A percentile compares a stretch with the other conserved stretches of the same genome.
Evolutionary conservation across 2,888 invertebrate species (phyloP).

Genomic region (Acrobasis consociella): DNA sequence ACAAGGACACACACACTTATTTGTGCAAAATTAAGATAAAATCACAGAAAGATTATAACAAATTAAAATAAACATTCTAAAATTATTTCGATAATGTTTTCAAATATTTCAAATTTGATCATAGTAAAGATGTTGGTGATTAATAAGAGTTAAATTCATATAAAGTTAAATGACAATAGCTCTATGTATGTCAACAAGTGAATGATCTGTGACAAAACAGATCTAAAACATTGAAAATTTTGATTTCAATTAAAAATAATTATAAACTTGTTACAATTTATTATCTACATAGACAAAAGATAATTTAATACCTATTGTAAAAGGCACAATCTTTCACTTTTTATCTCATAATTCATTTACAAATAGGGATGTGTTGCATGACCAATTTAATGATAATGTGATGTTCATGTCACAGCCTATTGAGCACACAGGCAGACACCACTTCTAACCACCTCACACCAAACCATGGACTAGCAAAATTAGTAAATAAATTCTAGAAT

Average conservation of each 20-base stretch:
- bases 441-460: constrained; percentile 34
- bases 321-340: neutral
- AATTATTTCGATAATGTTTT: no score
- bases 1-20: neutral
- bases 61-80: no score
- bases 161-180: neutral
- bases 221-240: neutral
- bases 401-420: constrained; percentile 2
- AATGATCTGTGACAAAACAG: neutral
- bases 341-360: neutral
- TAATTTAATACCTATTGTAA: no score
- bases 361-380: neutral
- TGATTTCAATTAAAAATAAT: no score
- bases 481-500: constrained; percentile 30
- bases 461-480: neutral
- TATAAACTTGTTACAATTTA: no score
- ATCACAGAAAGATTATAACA: no score
- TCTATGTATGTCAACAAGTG: neutral
- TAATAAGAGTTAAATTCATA: neutral
- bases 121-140: neutral
- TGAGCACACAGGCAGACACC: neutral
- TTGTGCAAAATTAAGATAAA: neutral
- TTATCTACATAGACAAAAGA: no score
- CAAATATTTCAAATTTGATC: no score
- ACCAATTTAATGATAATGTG: constrained; percentile 1